Base-by-base conservation (phyloP, 2,797 vertebrate species). In the Somateria mollissima region DNA sequence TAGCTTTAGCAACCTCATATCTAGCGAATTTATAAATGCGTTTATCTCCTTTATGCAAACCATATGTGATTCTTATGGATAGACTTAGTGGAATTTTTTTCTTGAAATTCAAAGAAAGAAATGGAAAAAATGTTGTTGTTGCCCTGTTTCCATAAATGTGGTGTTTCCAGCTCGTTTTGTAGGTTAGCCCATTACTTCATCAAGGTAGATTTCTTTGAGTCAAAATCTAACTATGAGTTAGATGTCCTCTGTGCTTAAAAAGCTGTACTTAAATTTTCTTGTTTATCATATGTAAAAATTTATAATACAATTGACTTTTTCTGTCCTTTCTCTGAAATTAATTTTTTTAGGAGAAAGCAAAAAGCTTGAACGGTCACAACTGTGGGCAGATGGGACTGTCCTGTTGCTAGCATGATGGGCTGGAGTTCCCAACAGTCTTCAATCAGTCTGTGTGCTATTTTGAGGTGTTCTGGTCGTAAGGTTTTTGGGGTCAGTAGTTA, bases 351-450 rank as follows among this genome's bases (percentile, higher is more conserved):
- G 25, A 36, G 43, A 64, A 79, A 80, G 9, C 30, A 21, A 34
- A 57, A 70, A 17, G 28, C 16, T 72, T 82, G 70, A 75, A 17
- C 4, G 28, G 30, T 70, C 53, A n/a, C 16, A 67, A 5, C 21
- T 58, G 4, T 0, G 4, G 47, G 37, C 0, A 1, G 21, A 7
- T 66, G 25, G 39, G 53, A 39, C 14, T 69, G 9, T 64, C 16
- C 4, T 53, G 1, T 82, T 51, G 11, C 14, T 32, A 8, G 2
- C 43, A n/a, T 0, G 0, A 58, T 8, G 25, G 22, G 32, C 18
- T 72, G 16, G 34, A 71, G 49, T 58, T 79, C 1, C 6, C 17
- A 47, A n/a, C 30, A 41, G 10, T 22, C 16, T 25, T 51, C 49
- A 51, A 17, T 74, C 14, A 61, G 0, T 32, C 16, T 60, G 28